Conservation (phyloP, 2,888 invertebrate species). For the Myopa tessellatipennis region DNA sequence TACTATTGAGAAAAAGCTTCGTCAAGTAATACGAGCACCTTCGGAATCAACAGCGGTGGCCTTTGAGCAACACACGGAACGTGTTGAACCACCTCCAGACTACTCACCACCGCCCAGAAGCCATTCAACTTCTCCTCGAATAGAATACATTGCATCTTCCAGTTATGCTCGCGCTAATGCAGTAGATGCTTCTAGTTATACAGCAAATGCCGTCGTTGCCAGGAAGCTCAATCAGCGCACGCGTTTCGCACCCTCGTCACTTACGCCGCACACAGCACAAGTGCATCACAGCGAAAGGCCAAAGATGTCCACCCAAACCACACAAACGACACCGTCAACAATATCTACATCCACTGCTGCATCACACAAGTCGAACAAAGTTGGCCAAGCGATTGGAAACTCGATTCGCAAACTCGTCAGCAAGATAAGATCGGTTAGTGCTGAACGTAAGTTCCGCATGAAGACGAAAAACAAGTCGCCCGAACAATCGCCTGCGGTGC, state of each 20-base stretch:
- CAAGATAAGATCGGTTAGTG: slow-evolving; percentile 82
- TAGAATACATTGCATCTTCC: slow-evolving; percentile 51
- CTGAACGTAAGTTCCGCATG: slow-evolving; percentile 75
- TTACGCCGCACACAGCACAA: slow-evolving; percentile 46
- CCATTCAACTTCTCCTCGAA: slow-evolving; percentile 65
- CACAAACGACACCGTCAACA: slow-evolving; percentile 65
- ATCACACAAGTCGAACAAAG: slow-evolving; percentile 66
- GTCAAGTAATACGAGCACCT: slow-evolving; percentile 61
- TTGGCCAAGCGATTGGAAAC: slow-evolving; percentile 78
- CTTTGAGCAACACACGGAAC: slow-evolving; percentile 62
- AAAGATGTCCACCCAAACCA: slow-evolving; percentile 61
- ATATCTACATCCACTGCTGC: slow-evolving; percentile 50
- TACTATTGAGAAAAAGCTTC: slow-evolving; percentile 71
- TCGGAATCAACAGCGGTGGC: slow-evolving; percentile 68
- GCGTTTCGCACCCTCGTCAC: slow-evolving; percentile 71
- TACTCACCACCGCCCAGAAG: slow-evolving; percentile 74
- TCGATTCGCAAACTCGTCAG: slow-evolving; percentile 85
- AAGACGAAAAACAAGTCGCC: slow-evolving; percentile 69
- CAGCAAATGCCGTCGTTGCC: slow-evolving; percentile 23
- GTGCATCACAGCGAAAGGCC: slow-evolving; percentile 49
- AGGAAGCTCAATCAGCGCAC: slow-evolving; percentile 74
- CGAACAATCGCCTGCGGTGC: slow-evolving; percentile 71
- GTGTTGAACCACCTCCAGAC: slow-evolving; percentile 77
- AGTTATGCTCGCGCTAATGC: slow-evolving; percentile 36
- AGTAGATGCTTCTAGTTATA: slow-evolving; percentile 37